Evolutionary conservation across 53 echinoderm and acorn worm genomes (phyloP).

Genomic region (Hippasteria phrygiana): DNA sequence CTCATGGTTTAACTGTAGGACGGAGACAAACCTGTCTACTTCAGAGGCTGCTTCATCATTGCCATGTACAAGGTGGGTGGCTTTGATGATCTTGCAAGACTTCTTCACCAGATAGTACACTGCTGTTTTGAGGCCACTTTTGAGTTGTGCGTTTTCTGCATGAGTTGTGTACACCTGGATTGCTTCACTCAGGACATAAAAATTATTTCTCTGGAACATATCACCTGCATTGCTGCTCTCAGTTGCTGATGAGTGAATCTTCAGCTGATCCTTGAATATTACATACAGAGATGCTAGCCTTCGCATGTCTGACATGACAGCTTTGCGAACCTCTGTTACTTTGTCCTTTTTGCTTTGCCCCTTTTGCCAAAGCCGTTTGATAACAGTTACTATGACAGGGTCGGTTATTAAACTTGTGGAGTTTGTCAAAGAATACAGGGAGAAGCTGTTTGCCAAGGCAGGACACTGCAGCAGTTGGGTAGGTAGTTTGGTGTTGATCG

Average conservation of each 20-base stretch:
- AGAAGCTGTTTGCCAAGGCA: too few species aligned
- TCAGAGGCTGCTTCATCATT: conserved; percentile 63
- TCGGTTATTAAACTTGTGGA: too few species aligned
- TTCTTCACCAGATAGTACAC: conserved; percentile 77
- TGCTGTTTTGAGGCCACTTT: conserved; percentile 71
- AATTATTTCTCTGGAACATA: conserved; percentile 75
- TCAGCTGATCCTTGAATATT: conserved; percentile 55
- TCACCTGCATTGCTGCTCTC: conserved; percentile 54
- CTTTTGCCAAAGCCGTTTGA: conserved; percentile 73
- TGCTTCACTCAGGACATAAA: conserved; percentile 64
- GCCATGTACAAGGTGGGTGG: conserved; percentile 59
- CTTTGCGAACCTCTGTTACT: conserved; percentile 62
- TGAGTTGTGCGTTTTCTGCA: conserved; percentile 46
- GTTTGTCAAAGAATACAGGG: too few species aligned
- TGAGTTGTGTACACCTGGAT: conserved; percentile 59
- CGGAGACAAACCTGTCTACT: conserved; percentile 76
- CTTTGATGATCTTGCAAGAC: conserved; percentile 68
- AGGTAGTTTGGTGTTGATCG: too few species aligned
- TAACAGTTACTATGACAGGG: conserved; percentile 60
- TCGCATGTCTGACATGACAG: conserved; percentile 82
- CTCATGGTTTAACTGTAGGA: conserved; percentile 26
- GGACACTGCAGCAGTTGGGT: too few species aligned
- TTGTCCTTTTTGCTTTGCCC: conserved; percentile 64
- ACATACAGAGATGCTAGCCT: conserved; percentile 68
- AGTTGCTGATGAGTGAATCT: conserved; percentile 37